Conservation (phyloP, 2,888 invertebrate species). For the Amblyjoppa fuscipennis region DNA sequence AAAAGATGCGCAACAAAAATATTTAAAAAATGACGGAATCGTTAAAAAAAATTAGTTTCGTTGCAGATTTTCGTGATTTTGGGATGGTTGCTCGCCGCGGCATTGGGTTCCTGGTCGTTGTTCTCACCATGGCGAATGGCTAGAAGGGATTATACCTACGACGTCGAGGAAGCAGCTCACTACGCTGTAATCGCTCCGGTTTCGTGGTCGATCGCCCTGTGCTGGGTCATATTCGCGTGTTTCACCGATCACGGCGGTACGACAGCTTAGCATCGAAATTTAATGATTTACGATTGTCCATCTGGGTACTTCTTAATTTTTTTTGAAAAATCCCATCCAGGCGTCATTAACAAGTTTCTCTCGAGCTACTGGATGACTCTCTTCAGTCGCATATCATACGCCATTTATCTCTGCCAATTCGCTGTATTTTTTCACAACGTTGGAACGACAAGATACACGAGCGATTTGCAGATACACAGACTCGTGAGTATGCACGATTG, state of each 20-base stretch:
- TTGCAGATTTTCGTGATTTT: constrained; percentile 85
- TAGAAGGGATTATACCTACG: constrained; percentile 88
- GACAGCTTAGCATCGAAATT: background rate
- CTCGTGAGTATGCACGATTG: constrained; percentile 85
- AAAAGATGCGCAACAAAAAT: background rate
- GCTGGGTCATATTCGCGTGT: constrained; percentile 89
- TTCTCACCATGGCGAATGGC: constrained; percentile 88
- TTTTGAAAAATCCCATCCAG: constrained; percentile 79
- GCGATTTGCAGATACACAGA: constrained; percentile 87
- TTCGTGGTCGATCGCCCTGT: constrained; percentile 87
- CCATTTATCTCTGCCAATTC: constrained; percentile 89
- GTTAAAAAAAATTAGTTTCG: constrained; percentile 39
- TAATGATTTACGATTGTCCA: background rate
- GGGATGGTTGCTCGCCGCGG: constrained; percentile 87
- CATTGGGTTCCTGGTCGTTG: constrained; percentile 86
- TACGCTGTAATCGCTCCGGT: constrained; percentile 89
- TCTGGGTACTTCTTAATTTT: background rate
- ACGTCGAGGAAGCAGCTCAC: constrained; percentile 87
- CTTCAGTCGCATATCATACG: constrained; percentile 89
- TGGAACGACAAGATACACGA: constrained; percentile 88
- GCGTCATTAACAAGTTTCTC: constrained; percentile 86
- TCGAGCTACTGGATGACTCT: constrained; percentile 87
- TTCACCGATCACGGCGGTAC: constrained; percentile 87
- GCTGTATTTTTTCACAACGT: constrained; percentile 89
- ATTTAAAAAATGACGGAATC: constrained; percentile 29